Conservation (phyloP, 2,797 vertebrate genomes). For the Delichon dasypus region DNA sequence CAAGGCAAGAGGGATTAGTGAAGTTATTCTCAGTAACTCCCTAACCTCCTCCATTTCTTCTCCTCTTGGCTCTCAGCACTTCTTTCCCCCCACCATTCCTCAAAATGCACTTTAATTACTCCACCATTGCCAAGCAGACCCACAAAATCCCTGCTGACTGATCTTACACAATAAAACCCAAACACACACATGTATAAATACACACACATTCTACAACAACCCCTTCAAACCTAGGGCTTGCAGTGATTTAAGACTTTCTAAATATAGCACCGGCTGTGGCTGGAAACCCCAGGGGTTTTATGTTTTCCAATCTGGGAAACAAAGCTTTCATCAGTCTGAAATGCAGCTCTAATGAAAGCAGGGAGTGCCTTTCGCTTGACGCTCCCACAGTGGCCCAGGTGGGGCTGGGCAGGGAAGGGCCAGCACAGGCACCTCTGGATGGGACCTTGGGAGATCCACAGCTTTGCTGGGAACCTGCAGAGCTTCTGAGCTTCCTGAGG, state of each 20-base stretch:
- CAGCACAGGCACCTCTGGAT: background rate
- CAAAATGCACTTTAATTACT: constrained; percentile 40
- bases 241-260: constrained; percentile 48
- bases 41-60: constrained; percentile 28
- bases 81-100: constrained; percentile 12
- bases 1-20: constrained; percentile 8
- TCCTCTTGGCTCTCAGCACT: background rate
- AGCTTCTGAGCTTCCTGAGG: background rate
- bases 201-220: background rate
- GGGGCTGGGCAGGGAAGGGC: background rate
- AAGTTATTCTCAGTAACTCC: background rate
- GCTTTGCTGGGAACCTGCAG: background rate
- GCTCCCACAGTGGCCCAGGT: background rate
- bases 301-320: constrained; percentile 59
- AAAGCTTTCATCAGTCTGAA: constrained; percentile 65
- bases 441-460: background rate
- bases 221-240: constrained; percentile 27
- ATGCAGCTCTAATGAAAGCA: constrained; percentile 7
- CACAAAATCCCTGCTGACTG: constrained; percentile 33
- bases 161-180: constrained; percentile 33
- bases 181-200: constrained; percentile 9
- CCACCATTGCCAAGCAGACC: constrained; percentile 51
- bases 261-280: constrained; percentile 65
- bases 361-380: background rate
- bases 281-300: constrained; percentile 47